Conservation (phyloP, 2,888 invertebrate genomes). For the Cryptocheilus praepositus region DNA sequence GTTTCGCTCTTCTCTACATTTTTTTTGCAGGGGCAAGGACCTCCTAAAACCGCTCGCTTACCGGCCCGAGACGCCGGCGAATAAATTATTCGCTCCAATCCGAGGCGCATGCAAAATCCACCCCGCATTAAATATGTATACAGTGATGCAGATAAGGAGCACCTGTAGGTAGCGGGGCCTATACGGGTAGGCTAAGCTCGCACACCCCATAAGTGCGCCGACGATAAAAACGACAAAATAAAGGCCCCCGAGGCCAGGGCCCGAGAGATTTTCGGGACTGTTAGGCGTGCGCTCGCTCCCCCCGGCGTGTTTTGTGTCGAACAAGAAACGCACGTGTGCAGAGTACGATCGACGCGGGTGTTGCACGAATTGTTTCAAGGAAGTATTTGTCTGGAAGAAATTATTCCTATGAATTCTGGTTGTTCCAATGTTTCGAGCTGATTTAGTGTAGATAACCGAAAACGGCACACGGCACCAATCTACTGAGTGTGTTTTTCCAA, state of each 20-base stretch:
- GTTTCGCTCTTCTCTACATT: not conserved
- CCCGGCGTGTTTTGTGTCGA: not conserved
- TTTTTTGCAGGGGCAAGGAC: slow-evolving; percentile 37
- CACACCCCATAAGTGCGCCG: not conserved
- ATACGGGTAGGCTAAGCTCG: not conserved
- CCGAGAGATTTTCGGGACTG: slow-evolving; percentile 1
- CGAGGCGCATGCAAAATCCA: slow-evolving; percentile 59
- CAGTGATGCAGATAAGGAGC: slow-evolving; percentile 57
- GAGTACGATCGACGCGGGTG: no score
- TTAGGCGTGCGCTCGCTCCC: not conserved
- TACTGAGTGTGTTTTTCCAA: no score
- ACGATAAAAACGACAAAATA: slow-evolving; percentile 4
- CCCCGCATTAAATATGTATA: slow-evolving; percentile 61
- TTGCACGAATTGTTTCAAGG: no score
- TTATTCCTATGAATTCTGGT: no score
- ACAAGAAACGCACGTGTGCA: not conserved
- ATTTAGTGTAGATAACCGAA: no score
- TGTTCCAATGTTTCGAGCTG: no score
- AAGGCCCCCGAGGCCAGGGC: not conserved
- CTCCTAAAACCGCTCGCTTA: slow-evolving; percentile 25
- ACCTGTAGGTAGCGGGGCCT: slow-evolving; percentile 22
- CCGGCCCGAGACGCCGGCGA: slow-evolving; percentile 11
- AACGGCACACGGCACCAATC: no score
- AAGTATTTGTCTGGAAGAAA: no score
- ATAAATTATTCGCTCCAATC: slow-evolving; percentile 67